Evolutionary conservation across 2,113 vertebrate species (phyloP), one percentile per base, ranked within the genome.

Genomic region (Phrynocephalus versicolor): DNA sequence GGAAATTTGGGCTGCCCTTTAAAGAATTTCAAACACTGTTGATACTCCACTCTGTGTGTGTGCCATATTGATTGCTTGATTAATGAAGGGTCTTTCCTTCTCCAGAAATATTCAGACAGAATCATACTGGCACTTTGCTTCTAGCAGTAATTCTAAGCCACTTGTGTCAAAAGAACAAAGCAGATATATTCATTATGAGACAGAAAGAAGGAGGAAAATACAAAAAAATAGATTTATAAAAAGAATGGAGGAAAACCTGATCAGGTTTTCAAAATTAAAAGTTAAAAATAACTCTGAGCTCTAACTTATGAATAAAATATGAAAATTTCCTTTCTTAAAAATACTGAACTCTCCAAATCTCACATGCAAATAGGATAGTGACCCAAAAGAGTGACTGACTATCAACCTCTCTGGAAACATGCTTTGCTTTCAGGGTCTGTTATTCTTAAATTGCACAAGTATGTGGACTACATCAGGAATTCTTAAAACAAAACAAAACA

Each of bases 141-240:
- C 62, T 64, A 86, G 80, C 57, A 27, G 89, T 87, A 60, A 88
- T 88, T 74, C 79, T 88, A 84, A 90, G 72, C 67, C 76, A 70
- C 39, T 82, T 80, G 71, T 82, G 85, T 65, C 88, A 88, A 81
- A 57, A 21, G 84, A 94, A 71, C 58, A 92, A 91, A 92, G 83
- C 57, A 83, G 27, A 89, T 33, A 74, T 69, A 0, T 0, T 72
- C 89, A 81, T 78, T 62, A 88, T 79, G 41, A 8, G 33, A 85
- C 37, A 39, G 74, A 87, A 82, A 55, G 72, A 27, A 14, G 9
- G 55, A 16, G 81, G 57, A 65, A 15, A 71, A 74, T 33, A 77
- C 45, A 33, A 1, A 35, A 85, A 88, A 62, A 67, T 65, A 37
- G 23, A 87, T 74, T 82, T 41, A n/a, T 41, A 79, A 79, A 30